These are phyloP conservation scores for Camponotus fellah DNA, from an alignment of 2,888 invertebrate genomes.

Conservation along the genomic window DNA sequence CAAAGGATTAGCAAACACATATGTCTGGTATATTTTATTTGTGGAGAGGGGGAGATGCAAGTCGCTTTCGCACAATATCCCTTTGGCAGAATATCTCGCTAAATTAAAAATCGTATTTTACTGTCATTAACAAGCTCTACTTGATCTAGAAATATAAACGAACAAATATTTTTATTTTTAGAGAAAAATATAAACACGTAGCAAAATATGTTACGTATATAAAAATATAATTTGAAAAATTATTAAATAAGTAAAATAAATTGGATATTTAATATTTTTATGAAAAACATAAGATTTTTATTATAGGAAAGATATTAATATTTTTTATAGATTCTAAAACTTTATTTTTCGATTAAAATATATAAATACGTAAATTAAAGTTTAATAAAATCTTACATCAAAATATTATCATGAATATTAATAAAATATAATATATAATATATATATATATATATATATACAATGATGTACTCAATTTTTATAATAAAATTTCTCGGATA, in stretches of 20 bases:
- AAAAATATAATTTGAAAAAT: neutral
- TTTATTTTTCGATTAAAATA: neutral
- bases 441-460: neutral
- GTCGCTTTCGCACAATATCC: slow-evolving; percentile 24
- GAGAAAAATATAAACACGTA: neutral
- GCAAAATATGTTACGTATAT: neutral
- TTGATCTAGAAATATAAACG: slow-evolving; percentile 37
- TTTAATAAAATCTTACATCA: neutral
- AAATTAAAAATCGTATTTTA: slow-evolving; percentile 53
- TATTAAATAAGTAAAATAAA: slow-evolving; percentile 13
- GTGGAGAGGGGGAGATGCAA: neutral
- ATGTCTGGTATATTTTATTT: slow-evolving; percentile 24
- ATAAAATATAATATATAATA: neutral
- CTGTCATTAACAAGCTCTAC: slow-evolving; percentile 32
- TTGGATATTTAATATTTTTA: neutral
- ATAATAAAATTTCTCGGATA: neutral
- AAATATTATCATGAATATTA: neutral
- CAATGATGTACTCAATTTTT: neutral
- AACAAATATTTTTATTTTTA: slow-evolving; percentile 23
- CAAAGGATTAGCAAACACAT: slow-evolving; percentile 45
- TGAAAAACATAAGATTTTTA: neutral
- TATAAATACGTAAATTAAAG: neutral
- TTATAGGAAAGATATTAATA: neutral
- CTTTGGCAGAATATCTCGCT: slow-evolving; percentile 28
- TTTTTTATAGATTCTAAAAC: neutral